Evolutionary conservation across 1,140 invertebrate species (phyloP), one percentile per base, ranked within the genome.

Genomic region (Ostrea denselamellosa): DNA sequence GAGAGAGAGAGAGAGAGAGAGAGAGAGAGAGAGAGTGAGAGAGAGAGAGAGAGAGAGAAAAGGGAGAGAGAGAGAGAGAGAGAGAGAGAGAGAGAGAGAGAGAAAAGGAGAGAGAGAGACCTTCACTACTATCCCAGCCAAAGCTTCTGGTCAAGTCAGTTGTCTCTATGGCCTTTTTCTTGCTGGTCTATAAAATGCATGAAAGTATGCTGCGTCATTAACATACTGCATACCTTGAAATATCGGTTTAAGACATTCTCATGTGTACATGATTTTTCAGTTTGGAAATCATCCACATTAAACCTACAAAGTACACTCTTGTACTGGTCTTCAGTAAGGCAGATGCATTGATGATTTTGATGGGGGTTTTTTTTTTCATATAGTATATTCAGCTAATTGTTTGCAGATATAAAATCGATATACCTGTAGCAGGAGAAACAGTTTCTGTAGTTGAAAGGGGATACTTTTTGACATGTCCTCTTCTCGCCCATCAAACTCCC

Each of bases 141-240:
- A 99, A 99, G 94, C 97, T 98, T 88, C 96, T 96, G 0, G 98
- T 99, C 68, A 99, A 94, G 90, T 98, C 97, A 10, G 97, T 98
- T 7, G 98, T 98, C 95, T 98, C 97, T 34, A 98, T 96, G 22
- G 98, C 93, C 87, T 92, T 91, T 84, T 93, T 94, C 81, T 96
- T 95, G 85, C 97, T 97, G 10, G 97, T 97, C 96, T 97, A 92
- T 44, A 94, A 93, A 88, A 89, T 91, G 91, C 89, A 89, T 91
- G 91, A 89, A 85, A 86, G 86, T 71, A 19, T n/a, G 17, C n/a
- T 62, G 14, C 17, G n/a, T 62, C 12, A 17, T 58, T 19, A 62
- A 62, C 17, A 19, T 62, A 17, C 56, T 62, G 56, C 19, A 19
- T 12, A 19, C 56, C 17, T 2, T 62, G 7, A 62, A 58, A 62